These are phyloP conservation scores for Lemur catta DNA, from an alignment of 2,797 vertebrate genomes.

Conservation along the genomic window DNA sequence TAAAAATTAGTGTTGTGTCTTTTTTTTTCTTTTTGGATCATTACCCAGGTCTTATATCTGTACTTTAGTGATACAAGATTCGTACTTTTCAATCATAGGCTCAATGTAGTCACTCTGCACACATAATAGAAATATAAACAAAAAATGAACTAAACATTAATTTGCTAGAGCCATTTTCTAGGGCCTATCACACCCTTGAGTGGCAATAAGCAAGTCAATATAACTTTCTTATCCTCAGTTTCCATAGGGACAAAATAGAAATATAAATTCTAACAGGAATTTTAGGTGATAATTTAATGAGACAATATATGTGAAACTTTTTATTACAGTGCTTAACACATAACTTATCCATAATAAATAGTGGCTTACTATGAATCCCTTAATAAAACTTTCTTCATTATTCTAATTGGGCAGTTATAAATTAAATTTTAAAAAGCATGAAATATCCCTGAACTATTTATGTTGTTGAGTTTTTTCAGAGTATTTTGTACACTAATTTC, in stretches of 20 bases:
- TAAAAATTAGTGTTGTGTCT: background rate
- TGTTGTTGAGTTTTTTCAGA: constrained; percentile 16
- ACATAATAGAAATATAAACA: background rate
- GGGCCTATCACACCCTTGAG: background rate
- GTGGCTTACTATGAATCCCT: background rate
- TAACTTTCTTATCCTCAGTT: background rate
- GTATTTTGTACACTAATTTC: background rate
- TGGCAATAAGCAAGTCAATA: background rate
- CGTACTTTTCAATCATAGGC: background rate
- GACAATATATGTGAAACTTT: background rate
- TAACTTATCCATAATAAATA: background rate
- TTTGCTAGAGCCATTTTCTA: background rate
- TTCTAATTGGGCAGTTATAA: background rate
- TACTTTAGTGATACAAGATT: background rate
- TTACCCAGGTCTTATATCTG: background rate
- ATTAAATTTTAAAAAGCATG: constrained; percentile 20
- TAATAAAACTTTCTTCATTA: background rate
- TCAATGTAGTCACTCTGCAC: background rate
- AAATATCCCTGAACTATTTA: background rate
- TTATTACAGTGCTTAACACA: background rate
- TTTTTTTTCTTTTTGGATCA: background rate
- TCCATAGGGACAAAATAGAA: background rate
- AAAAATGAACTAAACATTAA: background rate
- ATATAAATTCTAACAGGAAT: constrained; percentile 7
- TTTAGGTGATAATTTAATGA: background rate